Conservation (phyloP, 2,797 vertebrate species). For the Calcarius lapponicus region DNA sequence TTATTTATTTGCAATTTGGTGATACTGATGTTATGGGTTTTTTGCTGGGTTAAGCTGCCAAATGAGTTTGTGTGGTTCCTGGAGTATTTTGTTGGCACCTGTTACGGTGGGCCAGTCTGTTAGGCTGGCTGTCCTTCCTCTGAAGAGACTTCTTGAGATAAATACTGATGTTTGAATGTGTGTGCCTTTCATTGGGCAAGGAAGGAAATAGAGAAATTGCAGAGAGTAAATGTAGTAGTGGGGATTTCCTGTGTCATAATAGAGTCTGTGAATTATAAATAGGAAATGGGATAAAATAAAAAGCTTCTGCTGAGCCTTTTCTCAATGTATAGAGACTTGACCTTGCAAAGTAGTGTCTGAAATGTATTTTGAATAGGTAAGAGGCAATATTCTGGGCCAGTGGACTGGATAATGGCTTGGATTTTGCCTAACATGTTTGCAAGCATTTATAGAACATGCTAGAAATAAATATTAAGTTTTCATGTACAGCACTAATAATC, state of each 20-base stretch:
- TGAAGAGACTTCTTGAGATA: not conserved
- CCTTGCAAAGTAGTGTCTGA: not conserved
- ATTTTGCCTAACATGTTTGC: not conserved
- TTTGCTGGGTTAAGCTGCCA: not conserved
- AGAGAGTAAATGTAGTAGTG: not conserved
- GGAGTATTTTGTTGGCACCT: not conserved
- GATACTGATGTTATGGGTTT: not conserved
- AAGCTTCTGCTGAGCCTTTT: not conserved
- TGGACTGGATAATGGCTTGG: not conserved
- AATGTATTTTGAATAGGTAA: not conserved
- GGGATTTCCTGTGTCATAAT: not conserved
- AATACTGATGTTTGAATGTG: not conserved
- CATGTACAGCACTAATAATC: not conserved
- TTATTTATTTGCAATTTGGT: not conserved
- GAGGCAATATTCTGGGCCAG: not conserved
- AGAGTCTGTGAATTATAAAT: not conserved
- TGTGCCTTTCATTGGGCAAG: fast-evolving
- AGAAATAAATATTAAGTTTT: not conserved
- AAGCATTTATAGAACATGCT: not conserved
- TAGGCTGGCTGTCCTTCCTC: not conserved
- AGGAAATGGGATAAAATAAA: not conserved
- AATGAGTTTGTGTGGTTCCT: fast-evolving
- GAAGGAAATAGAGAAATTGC: not conserved
- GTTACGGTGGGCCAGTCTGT: not conserved
- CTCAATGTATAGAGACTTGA: not conserved